A percentile compares a stretch with the other conserved stretches of the same genome.
phyloP scores from a whole-genome alignment of 2,888 invertebrate species.

The Serripes groenlandicus region DNA sequence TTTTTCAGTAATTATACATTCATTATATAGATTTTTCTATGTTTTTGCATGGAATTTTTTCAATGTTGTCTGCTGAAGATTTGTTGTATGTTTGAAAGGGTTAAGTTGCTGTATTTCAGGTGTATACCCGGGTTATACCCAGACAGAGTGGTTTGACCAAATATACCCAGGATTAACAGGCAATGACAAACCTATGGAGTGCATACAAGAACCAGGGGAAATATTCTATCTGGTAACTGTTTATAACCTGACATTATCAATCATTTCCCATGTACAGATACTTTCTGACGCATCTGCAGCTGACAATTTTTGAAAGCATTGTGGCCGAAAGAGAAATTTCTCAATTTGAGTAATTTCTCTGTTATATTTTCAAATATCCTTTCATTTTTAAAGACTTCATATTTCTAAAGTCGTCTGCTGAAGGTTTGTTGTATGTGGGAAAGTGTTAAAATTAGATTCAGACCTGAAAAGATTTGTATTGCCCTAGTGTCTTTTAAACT shows the following conservation, averaged over 20 bases:
- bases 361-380: no score
- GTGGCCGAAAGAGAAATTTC: no score
- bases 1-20: no score
- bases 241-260: neutral
- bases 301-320: neutral
- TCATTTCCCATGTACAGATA: neutral
- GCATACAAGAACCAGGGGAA: slow-evolving; percentile 82
- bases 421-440: no score
- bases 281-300: neutral
- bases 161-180: slow-evolving; percentile 76
- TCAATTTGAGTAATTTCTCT: no score
- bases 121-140: slow-evolving; percentile 80
- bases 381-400: no score
- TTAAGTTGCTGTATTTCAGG: slow-evolving; percentile 73
- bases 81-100: neutral
- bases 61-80: neutral
- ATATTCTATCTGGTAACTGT: slow-evolving; percentile 80
- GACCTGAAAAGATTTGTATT: no score
- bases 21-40: no score
- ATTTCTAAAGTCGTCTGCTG: no score
- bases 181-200: slow-evolving; percentile 76
- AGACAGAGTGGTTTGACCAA: slow-evolving; percentile 77
- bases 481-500: no score
- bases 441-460: no score
- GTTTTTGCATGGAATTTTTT: no score